These are phyloP conservation scores for Himalopsyche tibetana DNA, from an alignment of 2,888 invertebrate genomes.

Conservation along the genomic window DNA sequence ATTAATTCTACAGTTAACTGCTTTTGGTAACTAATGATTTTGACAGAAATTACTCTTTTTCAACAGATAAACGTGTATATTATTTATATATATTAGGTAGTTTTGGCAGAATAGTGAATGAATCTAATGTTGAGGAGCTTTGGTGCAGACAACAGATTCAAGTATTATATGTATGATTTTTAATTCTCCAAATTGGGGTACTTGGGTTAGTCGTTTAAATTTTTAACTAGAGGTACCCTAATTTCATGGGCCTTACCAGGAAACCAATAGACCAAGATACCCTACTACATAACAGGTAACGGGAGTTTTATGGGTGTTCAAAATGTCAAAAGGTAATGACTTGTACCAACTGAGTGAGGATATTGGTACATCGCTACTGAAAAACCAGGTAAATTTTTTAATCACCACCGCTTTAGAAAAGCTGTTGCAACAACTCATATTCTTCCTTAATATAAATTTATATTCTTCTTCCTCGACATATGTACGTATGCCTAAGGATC, in stretches of 20 bases:
- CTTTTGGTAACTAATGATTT: too few species aligned
- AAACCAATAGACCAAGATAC: constrained; percentile 2
- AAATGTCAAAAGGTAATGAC: constrained; percentile 19
- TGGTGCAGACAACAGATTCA: neutral
- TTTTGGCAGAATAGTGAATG: too few species aligned
- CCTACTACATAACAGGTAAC: constrained; percentile 2
- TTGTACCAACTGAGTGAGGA: neutral
- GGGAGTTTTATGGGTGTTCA: constrained; percentile 5
- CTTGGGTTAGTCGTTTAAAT: constrained; percentile 8
- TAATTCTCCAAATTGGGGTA: constrained; percentile 26
- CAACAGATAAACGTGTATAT: too few species aligned
- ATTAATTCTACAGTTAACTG: too few species aligned
- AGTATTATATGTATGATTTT: constrained; percentile 32
- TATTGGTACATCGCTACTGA: constrained; percentile 13
- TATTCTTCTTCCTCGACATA: too few species aligned
- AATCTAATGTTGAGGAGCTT: neutral
- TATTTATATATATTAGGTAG: too few species aligned
- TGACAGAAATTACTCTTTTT: too few species aligned
- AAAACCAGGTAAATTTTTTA: constrained; percentile 5
- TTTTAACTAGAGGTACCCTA: constrained; percentile 10
- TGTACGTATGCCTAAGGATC: too few species aligned
- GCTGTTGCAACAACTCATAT: neutral
- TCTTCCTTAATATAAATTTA: neutral
- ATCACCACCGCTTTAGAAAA: neutral
- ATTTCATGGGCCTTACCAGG: neutral